These are phyloP conservation scores for Psittacula derbiana DNA, from an alignment of 2,797 vertebrate genomes.

Conservation along the genomic window DNA sequence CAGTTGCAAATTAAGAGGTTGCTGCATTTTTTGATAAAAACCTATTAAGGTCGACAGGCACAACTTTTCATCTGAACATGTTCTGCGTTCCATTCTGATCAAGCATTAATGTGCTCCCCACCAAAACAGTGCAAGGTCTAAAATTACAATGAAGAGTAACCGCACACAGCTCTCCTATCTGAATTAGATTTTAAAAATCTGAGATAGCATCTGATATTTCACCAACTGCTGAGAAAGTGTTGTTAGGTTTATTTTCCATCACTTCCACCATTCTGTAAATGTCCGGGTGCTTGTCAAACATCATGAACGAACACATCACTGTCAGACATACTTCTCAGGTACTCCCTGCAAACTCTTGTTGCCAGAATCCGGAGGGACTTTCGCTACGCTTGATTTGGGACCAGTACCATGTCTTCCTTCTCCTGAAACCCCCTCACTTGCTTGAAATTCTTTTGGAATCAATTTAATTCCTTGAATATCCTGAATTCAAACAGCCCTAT, in stretches of 20 bases:
- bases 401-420: background rate
- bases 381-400: background rate
- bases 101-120: background rate
- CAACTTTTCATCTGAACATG: background rate
- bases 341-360: background rate
- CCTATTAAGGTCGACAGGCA: background rate
- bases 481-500: background rate
- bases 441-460: background rate
- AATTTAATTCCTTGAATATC: background rate
- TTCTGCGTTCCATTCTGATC: background rate
- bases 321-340: background rate
- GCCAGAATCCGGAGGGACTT: background rate
- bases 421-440: background rate
- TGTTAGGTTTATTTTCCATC: background rate
- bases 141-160: background rate
- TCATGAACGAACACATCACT: background rate
- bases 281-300: background rate
- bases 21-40: background rate
- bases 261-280: background rate
- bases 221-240: background rate
- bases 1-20: conserved; percentile 11
- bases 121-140: background rate
- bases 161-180: background rate
- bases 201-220: background rate
- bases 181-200: background rate